Evolutionary conservation across 2,888 invertebrate species (phyloP).

Genomic region (Leucophenga maculata): DNA sequence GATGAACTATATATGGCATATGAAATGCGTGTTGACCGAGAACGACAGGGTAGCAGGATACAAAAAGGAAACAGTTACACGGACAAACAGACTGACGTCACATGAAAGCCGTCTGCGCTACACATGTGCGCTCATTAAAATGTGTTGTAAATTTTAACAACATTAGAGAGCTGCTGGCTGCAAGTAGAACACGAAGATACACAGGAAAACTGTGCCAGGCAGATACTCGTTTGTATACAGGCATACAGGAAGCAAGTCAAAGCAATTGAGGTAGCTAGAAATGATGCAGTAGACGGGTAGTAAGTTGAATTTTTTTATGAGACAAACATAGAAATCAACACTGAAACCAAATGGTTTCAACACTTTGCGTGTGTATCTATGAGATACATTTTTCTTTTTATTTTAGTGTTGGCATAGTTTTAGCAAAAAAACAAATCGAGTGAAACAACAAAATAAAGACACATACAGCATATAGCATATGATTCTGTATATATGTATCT

Average conservation of each 20-base stretch:
- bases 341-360: background rate
- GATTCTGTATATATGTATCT: background rate
- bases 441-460: background rate
- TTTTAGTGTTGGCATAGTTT: background rate
- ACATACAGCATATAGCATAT: background rate
- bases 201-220: no score
- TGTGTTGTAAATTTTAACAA: slow-evolving; percentile 46
- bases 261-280: background rate
- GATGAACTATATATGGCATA: slow-evolving; percentile 35
- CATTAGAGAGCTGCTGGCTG: no score
- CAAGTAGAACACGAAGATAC: background rate
- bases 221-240: no score
- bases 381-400: background rate
- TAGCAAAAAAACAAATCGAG: background rate
- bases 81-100: background rate
- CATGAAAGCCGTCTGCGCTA: background rate
- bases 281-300: background rate
- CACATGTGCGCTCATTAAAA: slow-evolving; percentile 54
- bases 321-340: background rate
- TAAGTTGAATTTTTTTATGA: slow-evolving; percentile 1
- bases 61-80: slow-evolving; percentile 30
- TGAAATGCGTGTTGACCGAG: slow-evolving; percentile 36
- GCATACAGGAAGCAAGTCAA: background rate
- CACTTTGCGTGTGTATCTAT: background rate
- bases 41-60: slow-evolving; percentile 31